Percentiles rank a stretch among this genome's conserved stretches.
These are phyloP conservation scores for Siniperca undulata DNA, from an alignment of 2,797 vertebrate genomes.

Conservation along the genomic window DNA sequence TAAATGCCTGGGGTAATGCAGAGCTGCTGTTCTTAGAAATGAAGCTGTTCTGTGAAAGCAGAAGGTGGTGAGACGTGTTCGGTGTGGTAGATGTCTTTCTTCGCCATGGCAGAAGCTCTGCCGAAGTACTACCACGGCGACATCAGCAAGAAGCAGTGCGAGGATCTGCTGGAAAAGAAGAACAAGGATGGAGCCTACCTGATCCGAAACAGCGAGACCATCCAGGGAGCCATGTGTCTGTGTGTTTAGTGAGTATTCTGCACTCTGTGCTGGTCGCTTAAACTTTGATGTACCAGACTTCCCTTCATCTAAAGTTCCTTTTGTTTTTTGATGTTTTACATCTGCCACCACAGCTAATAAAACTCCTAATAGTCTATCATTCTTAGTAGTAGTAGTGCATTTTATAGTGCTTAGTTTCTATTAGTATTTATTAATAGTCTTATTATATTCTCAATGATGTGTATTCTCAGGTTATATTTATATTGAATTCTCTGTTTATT, in stretches of 20 bases:
- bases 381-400: no score
- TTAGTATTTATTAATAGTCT: not conserved
- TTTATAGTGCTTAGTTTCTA: not conserved
- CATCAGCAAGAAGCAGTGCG: slow-evolving; percentile 73
- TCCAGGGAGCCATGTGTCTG: slow-evolving; percentile 82
- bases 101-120: slow-evolving; percentile 67
- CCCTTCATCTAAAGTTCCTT: not conserved
- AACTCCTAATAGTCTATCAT: no score
- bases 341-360: not conserved
- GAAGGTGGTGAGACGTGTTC: not conserved
- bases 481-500: not conserved
- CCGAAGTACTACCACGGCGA: slow-evolving; percentile 77
- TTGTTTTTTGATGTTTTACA: not conserved
- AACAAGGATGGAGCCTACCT: slow-evolving; percentile 81
- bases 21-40: not conserved
- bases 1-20: accelerated
- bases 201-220: slow-evolving; percentile 84
- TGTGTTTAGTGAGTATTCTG: slow-evolving; percentile 83
- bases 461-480: not conserved
- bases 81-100: not conserved
- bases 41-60: slow-evolving; percentile 13
- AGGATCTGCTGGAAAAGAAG: slow-evolving; percentile 73
- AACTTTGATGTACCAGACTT: not conserved
- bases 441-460: no score
- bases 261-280: not conserved